These are phyloP conservation scores for Dinoponera quadriceps DNA, from an alignment of 1,140 invertebrate species.

Conservation along the genomic window DNA sequence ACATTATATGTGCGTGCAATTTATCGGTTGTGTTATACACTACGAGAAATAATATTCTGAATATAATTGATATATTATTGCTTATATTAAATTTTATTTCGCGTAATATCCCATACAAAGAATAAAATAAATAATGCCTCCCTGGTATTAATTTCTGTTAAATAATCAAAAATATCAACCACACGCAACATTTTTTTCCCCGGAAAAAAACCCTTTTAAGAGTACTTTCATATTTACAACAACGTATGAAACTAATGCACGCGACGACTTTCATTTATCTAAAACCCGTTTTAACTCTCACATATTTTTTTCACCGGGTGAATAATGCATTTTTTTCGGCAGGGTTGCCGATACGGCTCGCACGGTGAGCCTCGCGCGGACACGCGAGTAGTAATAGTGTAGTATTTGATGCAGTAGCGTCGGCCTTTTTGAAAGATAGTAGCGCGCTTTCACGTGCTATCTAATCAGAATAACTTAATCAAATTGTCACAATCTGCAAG, in stretches of 20 bases:
- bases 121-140: no score
- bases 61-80: no score
- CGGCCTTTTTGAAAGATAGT: background rate
- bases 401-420: background rate
- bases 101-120: no score
- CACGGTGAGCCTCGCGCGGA: no score
- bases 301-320: background rate
- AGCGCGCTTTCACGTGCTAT: background rate
- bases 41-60: no score
- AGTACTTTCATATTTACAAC: background rate
- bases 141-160: no score
- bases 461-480: slow-evolving; percentile 31
- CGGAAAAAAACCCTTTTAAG: background rate
- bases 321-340: slow-evolving; percentile 32
- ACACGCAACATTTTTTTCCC: background rate
- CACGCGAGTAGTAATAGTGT: no score
- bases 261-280: background rate
- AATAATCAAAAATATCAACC: background rate
- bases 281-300: background rate
- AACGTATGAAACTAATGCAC: background rate
- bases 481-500: slow-evolving; percentile 47
- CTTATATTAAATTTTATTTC: no score
- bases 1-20: no score
- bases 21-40: no score
- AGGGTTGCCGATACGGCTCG: background rate